phyloP scores from a whole-genome alignment of 2,113 vertebrate genomes.

The Electrona antarctica region DNA sequence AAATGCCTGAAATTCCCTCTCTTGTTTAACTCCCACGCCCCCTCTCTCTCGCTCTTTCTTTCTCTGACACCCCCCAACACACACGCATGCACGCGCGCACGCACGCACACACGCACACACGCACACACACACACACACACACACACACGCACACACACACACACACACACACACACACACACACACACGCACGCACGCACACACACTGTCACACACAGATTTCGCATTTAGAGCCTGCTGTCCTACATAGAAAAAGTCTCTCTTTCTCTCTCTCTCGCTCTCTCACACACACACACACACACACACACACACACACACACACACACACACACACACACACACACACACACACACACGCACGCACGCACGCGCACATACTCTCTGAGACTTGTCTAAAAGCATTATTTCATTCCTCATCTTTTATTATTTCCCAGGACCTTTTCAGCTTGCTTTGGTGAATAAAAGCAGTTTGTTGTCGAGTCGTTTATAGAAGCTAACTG shows the following conservation, averaged over 20 bases:
- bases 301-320: neutral
- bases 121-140: slow-evolving; percentile 8
- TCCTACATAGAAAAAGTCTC: slow-evolving; percentile 56
- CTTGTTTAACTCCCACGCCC: neutral
- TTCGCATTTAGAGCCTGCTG: slow-evolving; percentile 34
- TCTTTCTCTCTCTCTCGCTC: neutral
- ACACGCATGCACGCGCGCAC: slow-evolving; percentile 6
- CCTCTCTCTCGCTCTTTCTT: neutral
- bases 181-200: neutral
- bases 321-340: neutral
- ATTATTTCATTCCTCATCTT: no score
- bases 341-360: neutral
- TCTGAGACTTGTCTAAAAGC: no score
- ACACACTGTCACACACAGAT: slow-evolving; percentile 19
- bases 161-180: slow-evolving; percentile 6
- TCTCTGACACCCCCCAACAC: neutral
- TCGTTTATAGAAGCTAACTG: slow-evolving; percentile 55
- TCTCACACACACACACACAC: neutral
- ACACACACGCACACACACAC: slow-evolving; percentile 14
- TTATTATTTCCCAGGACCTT: slow-evolving; percentile 65
- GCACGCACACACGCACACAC: slow-evolving; percentile 7
- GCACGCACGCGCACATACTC: neutral
- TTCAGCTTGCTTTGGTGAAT: slow-evolving; percentile 33
- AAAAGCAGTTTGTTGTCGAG: slow-evolving; percentile 51
- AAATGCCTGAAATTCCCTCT: neutral